Base-by-base conservation (phyloP, 2,888 invertebrate species). In the Sesia apiformis region DNA sequence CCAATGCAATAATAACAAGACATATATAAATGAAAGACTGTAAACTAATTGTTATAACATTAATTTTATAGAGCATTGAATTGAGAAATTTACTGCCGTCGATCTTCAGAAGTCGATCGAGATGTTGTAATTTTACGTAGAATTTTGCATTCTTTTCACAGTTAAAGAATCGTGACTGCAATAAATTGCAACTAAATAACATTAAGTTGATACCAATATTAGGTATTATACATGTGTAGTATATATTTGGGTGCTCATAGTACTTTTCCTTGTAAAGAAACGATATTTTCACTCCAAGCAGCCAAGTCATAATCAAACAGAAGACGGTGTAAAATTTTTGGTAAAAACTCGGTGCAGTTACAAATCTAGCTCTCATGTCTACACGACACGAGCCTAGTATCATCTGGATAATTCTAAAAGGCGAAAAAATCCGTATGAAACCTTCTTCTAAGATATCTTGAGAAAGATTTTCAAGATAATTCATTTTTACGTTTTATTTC, bases 391-490 rank as follows among this genome's bases (percentile, higher is more conserved):
- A 57, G 3, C 60, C 64, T 1, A 58, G 40, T 4, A 58, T 0
- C 40, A 55, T 57, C 56, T 63, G 63, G 0, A 52, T 23, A 59
- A 61, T 23, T 57, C 40, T 5, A 42, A 42, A 6, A 42, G 5
- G 42, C 42, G 5, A 6, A 7, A 42, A 42, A 3, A 7, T 42
- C 54, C 56, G 60, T 4, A 64, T n/a, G 52, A 63, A 64, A 38
- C 43, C 50, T 39, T 61, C 61, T 7, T 63, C 63, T n/a, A 63
- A 54, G 46, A 63, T 63, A 40, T 63, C 61, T 39, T 55, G 52
- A 1, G 42, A 42, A 42, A 42, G 42, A 42, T 42, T 6, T 42
- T 42, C 23, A 23, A 23, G 23, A 23, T 23, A 1, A 23, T 23
- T 23, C 23, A 23, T 23, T 23, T 23, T 23, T 23, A 23, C 1